phyloP scores from a whole-genome alignment of 2,113 vertebrate species.

The Oryctolagus cuniculus region DNA sequence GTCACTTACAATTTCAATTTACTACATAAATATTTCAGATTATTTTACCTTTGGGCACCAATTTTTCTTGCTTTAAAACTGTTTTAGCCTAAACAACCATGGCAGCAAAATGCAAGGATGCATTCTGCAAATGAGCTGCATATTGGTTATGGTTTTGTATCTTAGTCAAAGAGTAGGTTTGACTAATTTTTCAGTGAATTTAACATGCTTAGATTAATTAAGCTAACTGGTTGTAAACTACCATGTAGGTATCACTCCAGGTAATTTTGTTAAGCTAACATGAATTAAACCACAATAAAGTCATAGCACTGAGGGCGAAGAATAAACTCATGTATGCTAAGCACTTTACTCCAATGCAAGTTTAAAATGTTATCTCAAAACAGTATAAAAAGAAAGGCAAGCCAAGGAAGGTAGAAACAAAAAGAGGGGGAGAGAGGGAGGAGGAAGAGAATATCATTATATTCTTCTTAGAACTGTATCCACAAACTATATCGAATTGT shows the following conservation, averaged over 20 bases:
- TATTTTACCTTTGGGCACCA: conserved; percentile 4
- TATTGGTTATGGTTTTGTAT: not conserved
- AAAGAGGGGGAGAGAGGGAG: too few species aligned
- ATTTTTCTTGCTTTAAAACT: conserved; percentile 34
- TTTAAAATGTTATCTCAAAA: too few species aligned
- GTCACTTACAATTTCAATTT: conserved; percentile 41
- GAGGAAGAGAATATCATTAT: too few species aligned
- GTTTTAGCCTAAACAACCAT: not conserved
- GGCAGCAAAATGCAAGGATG: not conserved
- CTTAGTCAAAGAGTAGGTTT: conserved; percentile 12
- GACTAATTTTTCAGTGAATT: not conserved
- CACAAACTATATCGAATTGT: too few species aligned
- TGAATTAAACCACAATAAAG: conserved; percentile 50
- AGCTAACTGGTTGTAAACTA: not conserved
- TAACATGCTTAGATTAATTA: conserved; percentile 14
- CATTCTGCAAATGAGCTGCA: not conserved
- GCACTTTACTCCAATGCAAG: too few species aligned
- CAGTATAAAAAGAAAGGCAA: too few species aligned
- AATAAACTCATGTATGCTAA: not conserved
- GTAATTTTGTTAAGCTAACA: conserved; percentile 38
- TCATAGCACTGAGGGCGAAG: not conserved
- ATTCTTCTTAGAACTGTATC: too few species aligned
- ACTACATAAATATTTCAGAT: conserved; percentile 32
- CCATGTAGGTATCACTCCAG: not conserved
- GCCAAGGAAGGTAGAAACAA: too few species aligned